Evolutionary conservation across 23 tunicate species (phyloP).

Genomic region (Botrylloides violaceus): DNA sequence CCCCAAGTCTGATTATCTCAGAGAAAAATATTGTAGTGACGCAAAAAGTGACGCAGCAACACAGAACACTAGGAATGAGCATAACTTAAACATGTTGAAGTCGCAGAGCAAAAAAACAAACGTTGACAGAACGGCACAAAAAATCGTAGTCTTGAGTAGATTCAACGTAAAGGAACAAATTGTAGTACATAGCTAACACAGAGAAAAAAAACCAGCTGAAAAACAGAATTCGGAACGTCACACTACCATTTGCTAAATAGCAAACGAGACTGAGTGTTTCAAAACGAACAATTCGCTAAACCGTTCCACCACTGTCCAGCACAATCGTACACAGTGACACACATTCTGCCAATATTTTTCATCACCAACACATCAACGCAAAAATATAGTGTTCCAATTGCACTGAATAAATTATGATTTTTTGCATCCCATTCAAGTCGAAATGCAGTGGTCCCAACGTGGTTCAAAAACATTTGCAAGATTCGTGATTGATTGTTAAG

Average conservation of each 20-base stretch:
- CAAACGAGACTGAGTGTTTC: no score
- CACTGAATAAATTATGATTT: neutral
- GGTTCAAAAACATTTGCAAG: no score
- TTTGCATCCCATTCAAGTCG: neutral
- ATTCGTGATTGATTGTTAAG: no score
- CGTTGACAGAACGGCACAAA: neutral
- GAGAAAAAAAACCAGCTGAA: neutral
- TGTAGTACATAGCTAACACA: neutral
- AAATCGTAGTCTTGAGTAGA: neutral
- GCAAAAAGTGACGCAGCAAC: neutral
- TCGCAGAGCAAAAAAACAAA: no score
- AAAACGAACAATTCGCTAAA: no score
- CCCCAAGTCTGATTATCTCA: no score
- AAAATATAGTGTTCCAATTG: neutral
- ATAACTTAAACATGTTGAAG: neutral
- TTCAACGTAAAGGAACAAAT: neutral
- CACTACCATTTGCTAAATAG: no score
- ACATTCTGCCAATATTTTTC: neutral
- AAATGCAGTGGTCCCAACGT: neutral
- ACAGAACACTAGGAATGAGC: neutral
- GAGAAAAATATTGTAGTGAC: no score
- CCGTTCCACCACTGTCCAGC: no score
- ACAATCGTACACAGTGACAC: neutral
- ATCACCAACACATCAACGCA: neutral
- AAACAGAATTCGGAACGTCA: neutral